Conservation (phyloP, 2,797 vertebrate species). For the Pagetopsis macropterus region DNA sequence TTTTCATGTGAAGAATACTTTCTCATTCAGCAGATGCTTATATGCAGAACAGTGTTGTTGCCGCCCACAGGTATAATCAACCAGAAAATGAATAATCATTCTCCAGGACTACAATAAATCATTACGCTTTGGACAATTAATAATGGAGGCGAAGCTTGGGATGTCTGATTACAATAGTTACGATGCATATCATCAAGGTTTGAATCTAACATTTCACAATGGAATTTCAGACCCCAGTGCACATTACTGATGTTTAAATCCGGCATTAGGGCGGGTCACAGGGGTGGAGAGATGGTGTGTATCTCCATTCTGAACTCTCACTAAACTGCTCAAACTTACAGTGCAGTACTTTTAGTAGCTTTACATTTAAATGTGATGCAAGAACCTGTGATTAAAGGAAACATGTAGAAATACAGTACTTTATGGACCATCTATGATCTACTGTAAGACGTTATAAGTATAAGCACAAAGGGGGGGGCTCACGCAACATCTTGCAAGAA, state of each 20-base stretch:
- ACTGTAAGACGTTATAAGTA: background rate
- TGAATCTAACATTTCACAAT: constrained; percentile 81
- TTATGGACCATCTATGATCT: background rate
- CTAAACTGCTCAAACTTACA: constrained; percentile 47
- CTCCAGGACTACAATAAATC: constrained; percentile 94
- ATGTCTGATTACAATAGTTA: constrained; percentile 92
- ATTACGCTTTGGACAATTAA: constrained; percentile 97
- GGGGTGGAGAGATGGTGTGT: constrained; percentile 54
- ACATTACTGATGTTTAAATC: constrained; percentile 75
- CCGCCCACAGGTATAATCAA: constrained; percentile 96
- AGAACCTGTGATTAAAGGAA: constrained; percentile 3
- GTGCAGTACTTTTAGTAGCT: constrained; percentile 40
- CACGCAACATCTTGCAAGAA: no score
- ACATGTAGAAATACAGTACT: background rate
- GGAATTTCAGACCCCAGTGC: constrained; percentile 65
- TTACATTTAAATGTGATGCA: constrained; percentile 26
- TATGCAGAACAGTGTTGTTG: constrained; percentile 87
- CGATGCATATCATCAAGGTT: constrained; percentile 87
- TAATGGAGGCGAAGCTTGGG: constrained; percentile 89
- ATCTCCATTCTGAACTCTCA: constrained; percentile 57
- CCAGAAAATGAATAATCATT: constrained; percentile 98
- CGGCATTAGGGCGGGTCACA: constrained; percentile 50
- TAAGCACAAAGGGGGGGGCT: background rate
- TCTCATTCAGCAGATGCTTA: constrained; percentile 85
- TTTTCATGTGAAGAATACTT: constrained; percentile 86